Conservation (phyloP, 2,888 invertebrate species). For the Morpho helenor region DNA sequence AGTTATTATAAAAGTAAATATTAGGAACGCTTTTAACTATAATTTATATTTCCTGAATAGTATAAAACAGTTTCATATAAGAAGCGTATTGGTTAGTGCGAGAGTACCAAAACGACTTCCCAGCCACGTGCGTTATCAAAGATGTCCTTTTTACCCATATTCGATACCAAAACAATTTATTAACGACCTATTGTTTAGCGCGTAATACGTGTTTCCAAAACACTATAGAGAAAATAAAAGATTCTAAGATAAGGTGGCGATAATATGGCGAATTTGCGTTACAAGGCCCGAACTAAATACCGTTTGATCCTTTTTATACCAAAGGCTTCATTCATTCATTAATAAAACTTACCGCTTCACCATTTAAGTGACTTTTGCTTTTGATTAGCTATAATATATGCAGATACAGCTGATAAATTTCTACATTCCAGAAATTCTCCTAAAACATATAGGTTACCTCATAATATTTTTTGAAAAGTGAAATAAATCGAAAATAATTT, state of each 20-base stretch:
- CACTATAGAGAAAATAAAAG: conserved; percentile 33
- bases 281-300: conserved; percentile 11
- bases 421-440: too few relatives aligned
- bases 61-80: not conserved
- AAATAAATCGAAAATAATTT: too few relatives aligned
- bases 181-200: conserved; percentile 60
- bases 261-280: conserved; percentile 27
- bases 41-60: too few relatives aligned
- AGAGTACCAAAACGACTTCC: conserved; percentile 15
- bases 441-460: too few relatives aligned
- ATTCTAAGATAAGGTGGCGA: conserved; percentile 39
- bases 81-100: not conserved
- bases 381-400: too few relatives aligned
- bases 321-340: conserved; percentile 5
- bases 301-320: conserved; percentile 3
- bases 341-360: not conserved
- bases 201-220: conserved; percentile 43
- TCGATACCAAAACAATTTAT: conserved; percentile 54
- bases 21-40: too few relatives aligned
- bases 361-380: too few relatives aligned
- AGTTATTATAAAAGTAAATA: too few relatives aligned
- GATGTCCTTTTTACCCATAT: conserved; percentile 67
- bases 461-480: too few relatives aligned
- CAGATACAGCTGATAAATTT: too few relatives aligned
- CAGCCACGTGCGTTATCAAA: conserved; percentile 52